Evolutionary conservation across 2,888 invertebrate genomes (phyloP).

Genomic region (Coelopa pilipes): DNA sequence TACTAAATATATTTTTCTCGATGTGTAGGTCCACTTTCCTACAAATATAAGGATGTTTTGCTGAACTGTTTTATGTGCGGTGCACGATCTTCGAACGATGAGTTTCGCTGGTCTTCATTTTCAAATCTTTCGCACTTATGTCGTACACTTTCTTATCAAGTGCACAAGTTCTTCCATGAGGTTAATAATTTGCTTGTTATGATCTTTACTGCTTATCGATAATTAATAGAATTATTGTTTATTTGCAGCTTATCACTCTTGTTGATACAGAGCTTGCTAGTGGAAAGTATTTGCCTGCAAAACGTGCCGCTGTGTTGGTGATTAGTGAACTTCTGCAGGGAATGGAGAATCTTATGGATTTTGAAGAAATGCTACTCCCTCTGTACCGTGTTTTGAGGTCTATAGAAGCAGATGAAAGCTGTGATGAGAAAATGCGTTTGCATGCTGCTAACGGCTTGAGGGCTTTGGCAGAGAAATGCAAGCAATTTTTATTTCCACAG

Average conservation of each 20-base stretch:
- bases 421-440: conserved; percentile 59
- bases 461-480: conserved; percentile 59
- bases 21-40: conserved; percentile 58
- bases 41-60: conserved; percentile 60
- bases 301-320: conserved; percentile 62
- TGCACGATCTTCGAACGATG: conserved; percentile 54
- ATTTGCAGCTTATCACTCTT: conserved; percentile 49
- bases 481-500: conserved; percentile 52
- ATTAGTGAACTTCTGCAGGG: conserved; percentile 62
- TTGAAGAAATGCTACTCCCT: conserved; percentile 63
- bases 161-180: conserved; percentile 65
- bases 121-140: conserved; percentile 64
- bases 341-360: conserved; percentile 62
- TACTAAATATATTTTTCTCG: neutral
- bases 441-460: conserved; percentile 64
- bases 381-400: conserved; percentile 59
- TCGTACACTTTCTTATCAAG: conserved; percentile 61
- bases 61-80: conserved; percentile 63
- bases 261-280: conserved; percentile 57
- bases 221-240: neutral
- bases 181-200: conserved; percentile 42
- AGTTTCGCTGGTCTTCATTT: conserved; percentile 64
- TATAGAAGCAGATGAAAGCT: conserved; percentile 53
- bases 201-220: neutral
- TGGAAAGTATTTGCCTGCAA: conserved; percentile 62